Conservation (phyloP, 2,888 invertebrate genomes). For the Chloromyia formosa region DNA sequence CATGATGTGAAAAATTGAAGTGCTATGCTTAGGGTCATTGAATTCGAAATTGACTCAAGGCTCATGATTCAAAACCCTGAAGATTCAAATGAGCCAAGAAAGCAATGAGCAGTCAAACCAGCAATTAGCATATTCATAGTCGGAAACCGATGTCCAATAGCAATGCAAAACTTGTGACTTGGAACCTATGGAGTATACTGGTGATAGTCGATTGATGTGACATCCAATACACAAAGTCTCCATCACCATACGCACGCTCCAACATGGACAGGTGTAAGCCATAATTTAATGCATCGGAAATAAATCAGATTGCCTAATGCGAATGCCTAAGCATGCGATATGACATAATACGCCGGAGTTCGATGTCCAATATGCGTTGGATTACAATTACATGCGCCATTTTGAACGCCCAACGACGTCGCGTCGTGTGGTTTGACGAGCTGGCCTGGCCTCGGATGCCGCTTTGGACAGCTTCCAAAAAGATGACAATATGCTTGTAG, state of each 20-base stretch:
- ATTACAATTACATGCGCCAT: background rate
- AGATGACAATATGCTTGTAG: background rate
- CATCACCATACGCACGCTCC: background rate
- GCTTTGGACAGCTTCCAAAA: conserved; percentile 28
- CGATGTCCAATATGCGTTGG: background rate
- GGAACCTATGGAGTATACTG: background rate
- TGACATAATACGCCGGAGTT: conserved; percentile 29
- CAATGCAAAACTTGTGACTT: background rate
- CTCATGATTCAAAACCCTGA: conserved; percentile 39
- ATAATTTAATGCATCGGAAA: conserved; percentile 43
- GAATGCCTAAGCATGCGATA: background rate
- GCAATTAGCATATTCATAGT: conserved; percentile 35
- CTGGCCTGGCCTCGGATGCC: conserved; percentile 2
- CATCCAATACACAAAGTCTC: background rate
- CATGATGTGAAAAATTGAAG: background rate
- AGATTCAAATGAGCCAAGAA: conserved; percentile 19
- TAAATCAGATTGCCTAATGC: conserved; percentile 41
- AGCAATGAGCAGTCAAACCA: conserved; percentile 1
- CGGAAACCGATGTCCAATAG: conserved; percentile 40
- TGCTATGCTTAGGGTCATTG: conserved; percentile 30
- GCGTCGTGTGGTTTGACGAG: background rate
- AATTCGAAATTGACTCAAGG: conserved; percentile 41
- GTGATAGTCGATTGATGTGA: background rate
- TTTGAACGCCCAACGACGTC: background rate
- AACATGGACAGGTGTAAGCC: conserved; percentile 27